Evolutionary conservation across 2,888 invertebrate genomes (phyloP), one percentile per base, ranked within the genome.

Genomic region (Machimus rusticus): DNA sequence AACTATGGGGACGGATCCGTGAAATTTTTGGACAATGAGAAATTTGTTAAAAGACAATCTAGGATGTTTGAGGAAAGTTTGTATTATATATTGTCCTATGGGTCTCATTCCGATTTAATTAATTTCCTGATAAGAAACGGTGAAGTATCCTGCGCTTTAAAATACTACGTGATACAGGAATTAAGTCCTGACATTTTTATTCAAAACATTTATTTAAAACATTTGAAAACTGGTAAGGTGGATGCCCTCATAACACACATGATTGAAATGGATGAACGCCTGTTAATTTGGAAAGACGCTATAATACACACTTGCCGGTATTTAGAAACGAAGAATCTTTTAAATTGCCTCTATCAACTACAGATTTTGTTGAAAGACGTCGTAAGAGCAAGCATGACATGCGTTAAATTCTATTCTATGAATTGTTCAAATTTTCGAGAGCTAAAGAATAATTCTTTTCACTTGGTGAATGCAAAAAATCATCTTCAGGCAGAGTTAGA

Each of bases 1-100:
- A 94, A 94, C 87, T 95, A 94, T 89, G 90, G 90, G 0, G 90
- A 90, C 37, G 55, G 66, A 19, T 28, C 84, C 2, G 12, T 89
- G 1, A 88, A 88, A 16, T 87, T 81, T 0, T 19, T 88, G 87
- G 19, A 85, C 81, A 31, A 23, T 9, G 0, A 93, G 90, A 81
- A 92, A 92, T 89, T 87, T 34, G 23, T 89, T 23, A 74, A 89
- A 8, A 89, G 89, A 34, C 90, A 90, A 8, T 94, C 94, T 0
- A 93, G 94, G 89, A 94, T 95, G 89, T 96, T 96, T 90, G 95
- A 95, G 88, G 98, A 98, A 92, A 97, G 97, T 90, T 92, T 97
- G 1, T 97, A 96, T 91, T 98, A 98, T 92, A 93, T 98, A 3
- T 94, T 94, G 3, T 95, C 95, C 88, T 98, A 98, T 90, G 98